A percentile compares a stretch with the other conserved stretches of the same genome.
phyloP scores from a whole-genome alignment of 1,140 invertebrate species.

The Rhagoletis pomonella region DNA sequence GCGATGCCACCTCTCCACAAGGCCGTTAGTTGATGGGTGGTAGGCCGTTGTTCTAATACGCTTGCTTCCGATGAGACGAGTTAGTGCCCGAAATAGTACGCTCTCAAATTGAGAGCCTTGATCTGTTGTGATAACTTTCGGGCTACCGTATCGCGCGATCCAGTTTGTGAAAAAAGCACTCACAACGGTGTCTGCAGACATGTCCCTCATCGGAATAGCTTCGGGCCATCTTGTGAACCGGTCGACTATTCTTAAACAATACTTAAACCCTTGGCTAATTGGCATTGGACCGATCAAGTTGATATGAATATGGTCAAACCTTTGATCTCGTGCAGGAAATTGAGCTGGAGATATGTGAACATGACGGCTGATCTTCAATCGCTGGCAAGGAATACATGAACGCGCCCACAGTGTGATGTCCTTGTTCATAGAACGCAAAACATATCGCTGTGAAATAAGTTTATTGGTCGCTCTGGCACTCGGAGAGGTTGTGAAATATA shows the following conservation, averaged over 20 bases:
- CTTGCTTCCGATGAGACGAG: conserved; percentile 58
- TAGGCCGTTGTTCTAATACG: conserved; percentile 64
- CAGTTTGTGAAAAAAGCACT: conserved; percentile 65
- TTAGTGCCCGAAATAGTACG: conserved; percentile 60
- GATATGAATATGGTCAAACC: conserved; percentile 72
- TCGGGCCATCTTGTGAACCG: conserved; percentile 72
- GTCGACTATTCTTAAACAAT: conserved; percentile 73
- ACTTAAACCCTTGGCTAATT: conserved; percentile 59
- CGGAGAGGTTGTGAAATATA: too few species aligned
- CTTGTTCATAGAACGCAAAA: conserved; percentile 24
- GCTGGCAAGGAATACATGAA: conserved; percentile 8
- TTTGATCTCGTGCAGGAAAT: too few species aligned
- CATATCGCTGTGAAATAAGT: too few species aligned
- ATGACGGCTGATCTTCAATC: background rate
- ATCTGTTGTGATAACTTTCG: conserved; percentile 64
- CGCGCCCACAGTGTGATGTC: conserved; percentile 35
- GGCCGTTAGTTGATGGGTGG: conserved; percentile 68
- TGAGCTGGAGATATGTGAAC: too few species aligned
- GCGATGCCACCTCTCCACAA: conserved; percentile 61
- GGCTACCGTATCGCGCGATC: conserved; percentile 61
- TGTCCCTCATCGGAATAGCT: conserved; percentile 66
- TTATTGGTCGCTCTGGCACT: too few species aligned
- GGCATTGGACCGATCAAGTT: conserved; percentile 76
- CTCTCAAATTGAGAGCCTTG: conserved; percentile 68
- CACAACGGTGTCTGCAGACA: conserved; percentile 62